phyloP scores from a whole-genome alignment of 2,113 vertebrate species.

The Gila orcuttii region DNA sequence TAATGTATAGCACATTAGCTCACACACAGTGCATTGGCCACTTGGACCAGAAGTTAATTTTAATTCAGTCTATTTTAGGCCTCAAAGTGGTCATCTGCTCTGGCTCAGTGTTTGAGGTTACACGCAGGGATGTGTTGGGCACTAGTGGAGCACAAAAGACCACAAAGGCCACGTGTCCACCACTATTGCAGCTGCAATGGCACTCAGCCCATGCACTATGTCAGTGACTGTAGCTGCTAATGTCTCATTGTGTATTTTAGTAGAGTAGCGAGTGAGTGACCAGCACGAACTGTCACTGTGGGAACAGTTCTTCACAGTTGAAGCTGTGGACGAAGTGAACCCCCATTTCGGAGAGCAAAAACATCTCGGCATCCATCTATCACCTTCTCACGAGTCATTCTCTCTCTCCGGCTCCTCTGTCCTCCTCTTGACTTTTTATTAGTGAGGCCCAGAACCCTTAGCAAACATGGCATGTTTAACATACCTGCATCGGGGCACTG shows the following conservation, averaged over 20 bases:
- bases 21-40: neutral
- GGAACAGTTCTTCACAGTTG: neutral
- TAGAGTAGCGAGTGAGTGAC: conserved; percentile 42
- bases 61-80: conserved; percentile 8
- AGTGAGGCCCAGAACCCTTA: neutral
- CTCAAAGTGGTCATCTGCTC: conserved; percentile 5
- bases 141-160: conserved; percentile 18
- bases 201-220: conserved; percentile 17
- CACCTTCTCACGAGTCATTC: conserved; percentile 16
- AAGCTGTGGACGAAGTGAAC: neutral
- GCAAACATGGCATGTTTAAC: conserved; percentile 56
- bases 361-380: neutral
- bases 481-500: conserved; percentile 29
- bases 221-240: conserved; percentile 39
- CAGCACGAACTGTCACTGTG: conserved; percentile 43
- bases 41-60: conserved; percentile 4
- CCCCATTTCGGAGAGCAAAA: neutral
- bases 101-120: conserved; percentile 22
- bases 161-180: neutral
- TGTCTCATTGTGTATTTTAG: conserved; percentile 49
- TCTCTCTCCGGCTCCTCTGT: neutral
- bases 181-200: conserved; percentile 47
- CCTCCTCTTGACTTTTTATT: neutral
- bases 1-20: neutral
- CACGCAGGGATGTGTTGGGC: conserved; percentile 7